Conservation (phyloP, 2,113 vertebrate genomes). For the human region GRCh38 chr13:105627001-105627500, state of each 20-base stretch:
- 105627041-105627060: neutral
- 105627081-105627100: neutral
- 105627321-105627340: neutral
- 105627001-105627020: neutral
- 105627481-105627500: neutral
- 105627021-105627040: neutral
- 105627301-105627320: rapidly evolving
- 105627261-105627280: rapidly evolving
- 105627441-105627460: neutral
- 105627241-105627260: rapidly evolving
- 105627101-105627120: neutral
- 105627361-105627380: neutral
- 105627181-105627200: neutral
- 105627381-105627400: too few relatives aligned
- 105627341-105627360: neutral
- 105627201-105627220: rapidly evolving
- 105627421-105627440: neutral
- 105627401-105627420: neutral
- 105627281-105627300: rapidly evolving
- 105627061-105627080: neutral
- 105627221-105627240: rapidly evolving
- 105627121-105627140: neutral
- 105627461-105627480: neutral
- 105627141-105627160: neutral
- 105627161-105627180: neutral